phyloP scores from a whole-genome alignment of 2,888 invertebrate species.

The Euphydryas editha region DNA sequence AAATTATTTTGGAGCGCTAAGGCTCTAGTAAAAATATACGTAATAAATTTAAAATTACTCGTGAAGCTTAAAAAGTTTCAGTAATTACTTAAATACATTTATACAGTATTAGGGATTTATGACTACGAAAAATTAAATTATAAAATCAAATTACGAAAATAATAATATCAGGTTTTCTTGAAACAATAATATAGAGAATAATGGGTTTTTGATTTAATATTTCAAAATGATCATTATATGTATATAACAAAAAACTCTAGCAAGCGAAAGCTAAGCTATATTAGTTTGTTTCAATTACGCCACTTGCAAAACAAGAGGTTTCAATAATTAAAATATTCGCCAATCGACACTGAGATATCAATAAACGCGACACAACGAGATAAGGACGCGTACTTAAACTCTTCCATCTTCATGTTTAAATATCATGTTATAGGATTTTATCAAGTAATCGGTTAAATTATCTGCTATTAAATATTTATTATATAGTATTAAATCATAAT shows the following conservation, averaged over 20 bases:
- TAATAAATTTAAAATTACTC: conserved; percentile 26
- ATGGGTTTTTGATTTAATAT: no score
- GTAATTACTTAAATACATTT: neutral
- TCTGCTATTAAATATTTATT: neutral
- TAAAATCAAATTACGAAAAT: neutral
- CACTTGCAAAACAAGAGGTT: conserved; percentile 65
- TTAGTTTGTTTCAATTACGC: conserved; percentile 10
- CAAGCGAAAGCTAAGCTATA: neutral
- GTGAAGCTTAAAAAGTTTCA: conserved; percentile 16
- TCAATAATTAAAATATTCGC: conserved; percentile 65
- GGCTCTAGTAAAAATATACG: conserved; percentile 43
- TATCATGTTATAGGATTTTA: no score
- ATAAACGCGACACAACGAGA: conserved; percentile 52
- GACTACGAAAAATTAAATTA: neutral
- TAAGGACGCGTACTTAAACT: conserved; percentile 59
- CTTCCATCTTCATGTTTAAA: no score
- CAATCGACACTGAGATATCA: conserved; percentile 46
- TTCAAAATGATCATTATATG: no score
- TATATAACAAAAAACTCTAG: no score
- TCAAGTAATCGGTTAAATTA: no score
- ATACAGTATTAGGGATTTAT: neutral
- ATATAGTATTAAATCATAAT: neutral
- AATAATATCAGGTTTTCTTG: no score
- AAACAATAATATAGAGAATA: no score
- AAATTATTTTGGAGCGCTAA: conserved; percentile 62